Percentiles rank a stretch among this genome's conserved stretches.
phyloP scores from a whole-genome alignment of 1,140 invertebrate genomes.

The Drosophila pectinifera region DNA sequence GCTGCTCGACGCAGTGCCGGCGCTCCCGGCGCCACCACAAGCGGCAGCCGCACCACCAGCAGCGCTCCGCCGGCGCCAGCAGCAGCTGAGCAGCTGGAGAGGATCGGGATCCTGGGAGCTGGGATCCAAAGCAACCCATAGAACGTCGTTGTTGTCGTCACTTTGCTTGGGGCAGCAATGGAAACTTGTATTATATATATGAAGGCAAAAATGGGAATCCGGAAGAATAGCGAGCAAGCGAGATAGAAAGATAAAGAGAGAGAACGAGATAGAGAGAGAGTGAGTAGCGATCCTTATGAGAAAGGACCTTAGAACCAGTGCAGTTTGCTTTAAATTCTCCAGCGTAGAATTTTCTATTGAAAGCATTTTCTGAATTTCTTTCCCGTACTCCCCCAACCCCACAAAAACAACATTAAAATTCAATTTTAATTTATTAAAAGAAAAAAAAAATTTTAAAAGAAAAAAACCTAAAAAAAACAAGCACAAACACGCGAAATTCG shows the following conservation, averaged over 20 bases:
- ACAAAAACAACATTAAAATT: constrained; percentile 44
- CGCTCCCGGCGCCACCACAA: constrained; percentile 86
- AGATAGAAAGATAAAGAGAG: constrained; percentile 3
- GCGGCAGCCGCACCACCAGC: constrained; percentile 65
- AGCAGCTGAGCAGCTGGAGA: constrained; percentile 32
- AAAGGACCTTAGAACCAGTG: constrained; percentile 62
- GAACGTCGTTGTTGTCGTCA: constrained; percentile 33
- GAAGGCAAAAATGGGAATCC: constrained; percentile 28
- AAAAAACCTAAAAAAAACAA: constrained; percentile 4
- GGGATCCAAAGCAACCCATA: constrained; percentile 19
- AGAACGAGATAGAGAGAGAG: constrained; percentile 8
- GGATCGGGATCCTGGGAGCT: constrained; percentile 18
- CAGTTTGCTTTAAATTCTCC: constrained; percentile 78
- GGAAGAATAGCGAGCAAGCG: constrained; percentile 5
- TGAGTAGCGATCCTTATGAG: constrained; percentile 19
- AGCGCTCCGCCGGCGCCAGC: constrained; percentile 34
- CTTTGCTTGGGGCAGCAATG: constrained; percentile 29
- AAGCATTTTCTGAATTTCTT: constrained; percentile 71
- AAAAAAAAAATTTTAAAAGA: constrained; percentile 13
- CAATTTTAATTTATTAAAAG: constrained; percentile 51
- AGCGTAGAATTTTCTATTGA: constrained; percentile 60
- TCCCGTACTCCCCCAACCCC: constrained; percentile 4
- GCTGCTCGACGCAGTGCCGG: constrained; percentile 86
- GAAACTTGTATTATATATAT: constrained; percentile 73
- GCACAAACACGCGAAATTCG: constrained; percentile 22